Conservation (phyloP, 2,797 vertebrate genomes). For the Melopsittacus undulatus region DNA sequence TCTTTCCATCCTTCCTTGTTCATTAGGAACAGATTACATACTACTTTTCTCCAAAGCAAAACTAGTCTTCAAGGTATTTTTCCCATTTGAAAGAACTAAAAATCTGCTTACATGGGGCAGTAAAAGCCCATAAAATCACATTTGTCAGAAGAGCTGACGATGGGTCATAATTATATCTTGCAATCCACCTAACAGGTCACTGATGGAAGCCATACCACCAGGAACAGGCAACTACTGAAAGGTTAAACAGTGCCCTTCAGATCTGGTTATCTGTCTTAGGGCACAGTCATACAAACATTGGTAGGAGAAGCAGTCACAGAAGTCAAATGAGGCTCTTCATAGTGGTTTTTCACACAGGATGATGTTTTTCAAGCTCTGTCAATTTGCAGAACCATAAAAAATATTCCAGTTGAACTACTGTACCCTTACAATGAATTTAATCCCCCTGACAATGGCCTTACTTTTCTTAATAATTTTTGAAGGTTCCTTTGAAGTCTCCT, state of each 20-base stretch:
- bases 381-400: slow-evolving; percentile 7
- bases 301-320: slow-evolving; percentile 5
- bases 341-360: slow-evolving; percentile 7
- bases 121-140: slow-evolving; percentile 31
- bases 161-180: slow-evolving; percentile 15
- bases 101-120: not conserved
- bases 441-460: not conserved
- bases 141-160: not conserved
- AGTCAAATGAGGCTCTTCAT: slow-evolving; percentile 14
- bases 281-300: not conserved
- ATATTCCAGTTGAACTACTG: not conserved
- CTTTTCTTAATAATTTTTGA: not conserved
- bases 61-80: not conserved
- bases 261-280: slow-evolving; percentile 23
- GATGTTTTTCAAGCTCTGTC: slow-evolving; percentile 24
- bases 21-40: slow-evolving; percentile 8
- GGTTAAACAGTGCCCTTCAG: not conserved
- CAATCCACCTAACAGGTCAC: slow-evolving; percentile 16
- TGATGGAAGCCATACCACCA: not conserved
- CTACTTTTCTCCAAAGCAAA: not conserved
- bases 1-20: slow-evolving; percentile 15
- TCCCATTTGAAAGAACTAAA: slow-evolving; percentile 8
- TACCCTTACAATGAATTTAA: not conserved
- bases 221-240: slow-evolving; percentile 1
- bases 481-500: not conserved